Percentiles rank a stretch among this genome's conserved stretches.
These are phyloP conservation scores for Menidia menidia DNA, from an alignment of 2,797 vertebrate genomes.

Conservation along the genomic window DNA sequence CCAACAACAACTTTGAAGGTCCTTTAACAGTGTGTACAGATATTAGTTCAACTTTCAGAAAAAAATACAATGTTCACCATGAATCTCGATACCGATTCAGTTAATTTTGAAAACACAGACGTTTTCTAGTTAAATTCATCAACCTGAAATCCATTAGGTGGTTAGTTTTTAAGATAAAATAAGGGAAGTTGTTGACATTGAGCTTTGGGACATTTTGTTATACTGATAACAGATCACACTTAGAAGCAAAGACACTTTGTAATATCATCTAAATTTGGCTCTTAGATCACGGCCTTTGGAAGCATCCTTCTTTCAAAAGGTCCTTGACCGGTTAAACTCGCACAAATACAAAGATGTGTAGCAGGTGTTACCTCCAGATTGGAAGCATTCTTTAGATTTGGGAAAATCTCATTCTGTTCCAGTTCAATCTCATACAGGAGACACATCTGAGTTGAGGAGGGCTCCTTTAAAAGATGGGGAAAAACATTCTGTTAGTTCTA, in stretches of 20 bases:
- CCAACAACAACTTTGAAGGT: neutral
- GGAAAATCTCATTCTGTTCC: constrained; percentile 38
- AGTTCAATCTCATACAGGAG: constrained; percentile 53
- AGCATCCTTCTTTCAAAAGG: neutral
- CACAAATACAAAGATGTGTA: neutral
- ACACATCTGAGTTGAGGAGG: constrained; percentile 24
- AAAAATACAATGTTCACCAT: neutral
- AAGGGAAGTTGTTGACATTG: too few relatives aligned
- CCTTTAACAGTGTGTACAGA: neutral
- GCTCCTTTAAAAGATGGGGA: constrained; percentile 19
- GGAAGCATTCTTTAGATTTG: constrained; percentile 36
- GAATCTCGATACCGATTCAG: neutral
- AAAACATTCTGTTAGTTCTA: neutral
- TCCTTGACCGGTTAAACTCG: neutral
- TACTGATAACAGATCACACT: neutral
- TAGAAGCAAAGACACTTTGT: neutral
- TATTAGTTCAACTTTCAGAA: neutral
- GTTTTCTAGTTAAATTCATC: neutral
- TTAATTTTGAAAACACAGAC: neutral
- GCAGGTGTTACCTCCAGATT: constrained; percentile 65
- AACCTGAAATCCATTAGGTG: neutral
- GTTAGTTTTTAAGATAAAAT: too few relatives aligned
- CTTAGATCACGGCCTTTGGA: too few relatives aligned
- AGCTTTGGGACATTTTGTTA: neutral
- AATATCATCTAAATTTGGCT: too few relatives aligned